These are phyloP conservation scores for Drosophila pandora DNA, from an alignment of 1,140 invertebrate genomes.

Conservation along the genomic window DNA sequence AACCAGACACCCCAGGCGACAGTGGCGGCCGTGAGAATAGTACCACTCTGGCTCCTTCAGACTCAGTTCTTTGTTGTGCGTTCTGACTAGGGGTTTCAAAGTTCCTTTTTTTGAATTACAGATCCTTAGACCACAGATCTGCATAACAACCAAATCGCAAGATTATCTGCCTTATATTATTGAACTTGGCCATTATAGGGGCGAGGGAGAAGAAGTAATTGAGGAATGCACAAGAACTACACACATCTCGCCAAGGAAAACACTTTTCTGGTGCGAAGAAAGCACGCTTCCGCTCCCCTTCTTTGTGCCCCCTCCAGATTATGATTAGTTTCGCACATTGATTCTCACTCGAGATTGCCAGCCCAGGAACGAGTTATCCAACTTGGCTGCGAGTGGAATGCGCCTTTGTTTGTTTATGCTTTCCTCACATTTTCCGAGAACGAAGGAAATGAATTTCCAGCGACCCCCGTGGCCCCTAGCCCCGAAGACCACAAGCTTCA, in stretches of 20 bases:
- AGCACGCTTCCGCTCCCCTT: conserved; percentile 24
- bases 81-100: too few relatives aligned
- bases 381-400: conserved; percentile 21
- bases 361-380: conserved; percentile 23
- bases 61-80: too few relatives aligned
- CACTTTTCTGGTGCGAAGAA: not conserved
- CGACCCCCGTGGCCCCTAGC: too few relatives aligned
- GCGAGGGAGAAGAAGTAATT: conserved; percentile 5
- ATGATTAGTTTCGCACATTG: conserved; percentile 61
- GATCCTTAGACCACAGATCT: conserved; percentile 44
- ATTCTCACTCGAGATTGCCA: conserved; percentile 34
- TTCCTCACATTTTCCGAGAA: conserved; percentile 72
- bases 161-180: conserved; percentile 31
- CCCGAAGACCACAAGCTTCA: too few relatives aligned
- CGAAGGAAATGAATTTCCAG: conserved; percentile 64
- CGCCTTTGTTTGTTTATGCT: conserved; percentile 51
- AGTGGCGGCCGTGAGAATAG: conserved; percentile 1
- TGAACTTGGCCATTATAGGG: conserved; percentile 56
- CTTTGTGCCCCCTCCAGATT: conserved; percentile 42
- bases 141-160: conserved; percentile 56
- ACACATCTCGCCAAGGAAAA: not conserved
- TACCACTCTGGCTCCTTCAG: too few relatives aligned
- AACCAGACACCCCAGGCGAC: conserved; percentile 30
- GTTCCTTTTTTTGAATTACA: too few relatives aligned
- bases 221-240: conserved; percentile 8